Evolutionary conservation across 2,888 invertebrate genomes (phyloP), one percentile per base, ranked within the genome.

Genomic region (Bombyx huttoni): DNA sequence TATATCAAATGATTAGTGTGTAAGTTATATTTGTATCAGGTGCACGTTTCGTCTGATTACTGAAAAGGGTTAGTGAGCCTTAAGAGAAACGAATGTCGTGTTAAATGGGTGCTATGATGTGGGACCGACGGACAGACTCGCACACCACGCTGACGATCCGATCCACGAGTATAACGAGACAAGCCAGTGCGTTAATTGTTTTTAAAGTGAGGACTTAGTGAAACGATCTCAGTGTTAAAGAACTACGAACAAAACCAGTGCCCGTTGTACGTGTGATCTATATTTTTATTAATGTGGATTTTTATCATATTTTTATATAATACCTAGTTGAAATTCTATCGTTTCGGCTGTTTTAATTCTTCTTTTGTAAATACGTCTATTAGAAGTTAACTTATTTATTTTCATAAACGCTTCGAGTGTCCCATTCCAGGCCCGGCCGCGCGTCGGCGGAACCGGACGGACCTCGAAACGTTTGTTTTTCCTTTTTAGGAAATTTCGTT

Each of bases 301-400:
- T 78, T 77, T 75, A 80, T 73, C 69, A 70, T 81, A 81, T 82
- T 80, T 82, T 81, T 81, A 81, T 77, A 52, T 52, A 58, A 78
- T 85, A 85, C 80, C 71, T 86, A 85, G 80, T 75, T 73, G 73
- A 76, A 81, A 81, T 83, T 81, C 78, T 80, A 77, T 77, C 70
- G 71, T 79, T 81, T 81, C 72, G 73, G 72, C 80, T 75, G 77
- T 40, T 40, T 40, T 75, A 75, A 73, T 78, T 80, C 78, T 78
- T 80, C 82, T 85, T 83, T 85, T 88, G 87, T 88, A 88, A 82
- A 88, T 88, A 87, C 81, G 75, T 75, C 61, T 70, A 59, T 40
- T 81, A 85, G 70, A 70, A 68, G 74, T 73, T 86, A 82, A 88
- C 77, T 88, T 81, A 88, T 88, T 88, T 86, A 87, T 87, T 85